phyloP scores from a whole-genome alignment of 35 echinoderm and acorn worm genomes.

The Holothuria glaberrima region DNA sequence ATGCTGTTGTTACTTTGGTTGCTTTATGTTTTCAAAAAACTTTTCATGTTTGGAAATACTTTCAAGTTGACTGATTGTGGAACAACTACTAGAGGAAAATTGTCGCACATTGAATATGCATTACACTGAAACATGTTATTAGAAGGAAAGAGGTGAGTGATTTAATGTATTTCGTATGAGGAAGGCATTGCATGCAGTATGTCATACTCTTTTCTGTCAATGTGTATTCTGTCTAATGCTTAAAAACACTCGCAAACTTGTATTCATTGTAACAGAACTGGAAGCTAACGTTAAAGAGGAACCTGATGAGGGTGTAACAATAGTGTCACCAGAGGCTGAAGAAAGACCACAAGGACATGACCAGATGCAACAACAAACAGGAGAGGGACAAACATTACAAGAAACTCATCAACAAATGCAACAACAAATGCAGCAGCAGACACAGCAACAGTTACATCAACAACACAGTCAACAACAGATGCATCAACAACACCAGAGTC shows the following conservation, averaged over 20 bases:
- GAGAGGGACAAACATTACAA: neutral
- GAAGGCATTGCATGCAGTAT: too few relatives aligned
- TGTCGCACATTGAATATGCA: too few relatives aligned
- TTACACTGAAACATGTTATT: too few relatives aligned
- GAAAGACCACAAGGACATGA: neutral
- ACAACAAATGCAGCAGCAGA: neutral
- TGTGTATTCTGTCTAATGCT: neutral
- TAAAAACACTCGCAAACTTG: neutral
- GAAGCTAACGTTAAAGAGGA: slow-evolving; percentile 44
- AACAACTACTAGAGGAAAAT: too few relatives aligned
- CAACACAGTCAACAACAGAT: too few relatives aligned
- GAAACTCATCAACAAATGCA: neutral
- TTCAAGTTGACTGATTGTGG: too few relatives aligned
- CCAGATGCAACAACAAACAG: neutral
- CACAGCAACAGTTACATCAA: neutral
- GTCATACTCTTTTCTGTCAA: too few relatives aligned
- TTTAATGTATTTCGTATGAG: too few relatives aligned
- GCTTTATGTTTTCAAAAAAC: too few relatives aligned
- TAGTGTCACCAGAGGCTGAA: slow-evolving; percentile 20
- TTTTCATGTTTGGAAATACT: too few relatives aligned
- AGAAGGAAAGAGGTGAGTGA: too few relatives aligned
- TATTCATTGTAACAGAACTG: neutral
- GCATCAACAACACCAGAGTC: neutral
- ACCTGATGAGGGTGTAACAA: neutral
- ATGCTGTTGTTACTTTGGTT: too few relatives aligned